Base-by-base conservation (phyloP, 2,797 vertebrate genomes). In the Borostomias antarcticus region DNA sequence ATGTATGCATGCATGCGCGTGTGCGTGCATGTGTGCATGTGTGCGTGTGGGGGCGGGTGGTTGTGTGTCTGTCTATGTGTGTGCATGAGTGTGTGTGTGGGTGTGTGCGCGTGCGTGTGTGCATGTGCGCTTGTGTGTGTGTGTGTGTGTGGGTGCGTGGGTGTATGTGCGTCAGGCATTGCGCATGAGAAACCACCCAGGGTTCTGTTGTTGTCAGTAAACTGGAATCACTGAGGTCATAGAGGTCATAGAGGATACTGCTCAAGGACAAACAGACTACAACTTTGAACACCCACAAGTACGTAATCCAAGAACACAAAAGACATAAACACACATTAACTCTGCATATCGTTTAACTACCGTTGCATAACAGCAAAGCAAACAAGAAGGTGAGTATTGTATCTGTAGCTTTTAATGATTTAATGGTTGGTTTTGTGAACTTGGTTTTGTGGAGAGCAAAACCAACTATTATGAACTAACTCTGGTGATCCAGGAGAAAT, bases 401-500 rank as follows among this genome's bases (percentile, higher is more conserved):
- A 30, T 56, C 52, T 54, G 15, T 28, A 32, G 26, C 28, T 56
- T 30, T 19, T 17, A 56, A 29, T 56, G 23, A n/a, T 32, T 17
- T 56, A n/a, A n/a, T n/a, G n/a, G n/a, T n/a, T n/a, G n/a, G n/a
- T n/a, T n/a, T n/a, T n/a, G n/a, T n/a, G n/a, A n/a, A n/a, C n/a
- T n/a, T n/a, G n/a, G n/a, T n/a, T n/a, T 26, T 32, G 52, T 30
- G 29, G 52, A 32, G 10, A 30, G 52, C 15, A 56, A 29, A n/a
- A 13, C 19, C 26, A 17, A 45, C 11, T 40, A 2, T 40, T 15
- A 45, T 5, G n/a, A 45, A 45, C 40, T 45, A 13, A 43, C 26
- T 59, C 9, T 26, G 23, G 58, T 28, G 63, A 69, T 75, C 57
- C 37, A 73, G 72, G 71, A 82, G 64, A 64, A 51, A 76, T 74